Percentiles rank a stretch among this genome's conserved stretches.
Conservation (phyloP, 64 coral and sea anemone genomes). For the Acropora tenuis region DNA sequence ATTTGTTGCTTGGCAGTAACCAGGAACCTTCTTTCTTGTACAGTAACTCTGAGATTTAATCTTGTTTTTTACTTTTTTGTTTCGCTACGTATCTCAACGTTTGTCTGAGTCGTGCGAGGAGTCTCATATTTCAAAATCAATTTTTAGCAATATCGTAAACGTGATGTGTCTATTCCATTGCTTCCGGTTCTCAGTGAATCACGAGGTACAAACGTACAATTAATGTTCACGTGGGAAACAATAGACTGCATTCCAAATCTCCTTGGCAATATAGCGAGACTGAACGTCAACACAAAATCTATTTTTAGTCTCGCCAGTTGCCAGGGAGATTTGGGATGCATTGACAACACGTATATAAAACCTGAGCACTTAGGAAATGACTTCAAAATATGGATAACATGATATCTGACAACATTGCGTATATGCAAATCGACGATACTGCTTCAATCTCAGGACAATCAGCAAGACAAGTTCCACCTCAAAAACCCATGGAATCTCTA, state of each 20-base stretch:
- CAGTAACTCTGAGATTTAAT: no score
- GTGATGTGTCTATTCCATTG: no score
- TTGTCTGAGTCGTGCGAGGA: no score
- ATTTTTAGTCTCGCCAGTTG: not conserved
- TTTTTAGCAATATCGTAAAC: no score
- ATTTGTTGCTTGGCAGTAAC: no score
- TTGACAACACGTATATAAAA: not conserved
- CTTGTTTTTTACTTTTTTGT: no score
- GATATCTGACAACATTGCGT: conserved; percentile 35
- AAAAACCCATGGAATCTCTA: conserved; percentile 42
- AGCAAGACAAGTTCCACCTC: conserved; percentile 29
- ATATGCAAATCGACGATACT: conserved; percentile 58
- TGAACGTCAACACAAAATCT: not conserved
- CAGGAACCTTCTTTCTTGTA: no score
- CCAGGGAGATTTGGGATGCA: not conserved
- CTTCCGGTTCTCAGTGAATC: no score
- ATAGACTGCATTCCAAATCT: conserved; percentile 29
- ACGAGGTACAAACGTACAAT: no score
- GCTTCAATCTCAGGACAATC: conserved; percentile 20
- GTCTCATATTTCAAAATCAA: no score
- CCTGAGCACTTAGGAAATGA: conserved; percentile 31
- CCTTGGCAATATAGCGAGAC: not conserved
- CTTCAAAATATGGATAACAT: conserved; percentile 30
- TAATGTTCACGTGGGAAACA: conserved; percentile 22
- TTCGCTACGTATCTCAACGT: no score